Base-by-base conservation (phyloP, 1,140 invertebrate species). In the Ganaspis sp. region DNA sequence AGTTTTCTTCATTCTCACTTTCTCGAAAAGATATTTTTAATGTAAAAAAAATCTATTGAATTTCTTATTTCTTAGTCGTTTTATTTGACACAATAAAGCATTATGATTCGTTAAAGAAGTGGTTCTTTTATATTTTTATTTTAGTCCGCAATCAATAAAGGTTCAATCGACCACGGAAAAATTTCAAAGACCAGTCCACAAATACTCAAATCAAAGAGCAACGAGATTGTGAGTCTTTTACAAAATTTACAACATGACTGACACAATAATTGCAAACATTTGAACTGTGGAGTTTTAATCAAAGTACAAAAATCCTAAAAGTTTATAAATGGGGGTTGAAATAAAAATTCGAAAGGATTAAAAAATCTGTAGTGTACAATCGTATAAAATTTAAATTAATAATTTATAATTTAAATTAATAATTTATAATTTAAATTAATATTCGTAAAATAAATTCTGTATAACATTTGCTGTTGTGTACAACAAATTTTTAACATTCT, bases 71-170 rank as follows among this genome's bases (percentile, higher is more conserved):
- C 1, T n/a, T 0, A 26, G 15, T 64, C 15, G 15, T 29, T 29
- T 29, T 64, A 64, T 64, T 29, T 29, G 5, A 29, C 12, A 58
- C 26, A 29, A 64, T 12, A 64, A 12, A 34, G 58, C 1, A 34
- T n/a, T n/a, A n/a, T n/a, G n/a, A 38, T 76, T 69, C 69, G 71
- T 75, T 73, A 76, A 78, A 75, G 71, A 42, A 81, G 15, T 69
- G 69, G 42, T 45, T 72, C 71, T 49, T 49, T 40, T 29, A 45
- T 26, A 72, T 72, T 49, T 84, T 84, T 84, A 84, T 84, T 83
- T 75, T 77, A 49, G 72, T 80, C 79, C 70, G 73, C 76, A 82
- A 84, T 84, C 83, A 70, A 84, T 84, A 83, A 53, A 15, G 71
- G 73, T 80, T 81, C 80, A 80, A 81, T 82, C 80, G 71, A 71